These are phyloP conservation scores for Bovichtus variegatus DNA, from an alignment of 2,797 vertebrate genomes.

Conservation along the genomic window DNA sequence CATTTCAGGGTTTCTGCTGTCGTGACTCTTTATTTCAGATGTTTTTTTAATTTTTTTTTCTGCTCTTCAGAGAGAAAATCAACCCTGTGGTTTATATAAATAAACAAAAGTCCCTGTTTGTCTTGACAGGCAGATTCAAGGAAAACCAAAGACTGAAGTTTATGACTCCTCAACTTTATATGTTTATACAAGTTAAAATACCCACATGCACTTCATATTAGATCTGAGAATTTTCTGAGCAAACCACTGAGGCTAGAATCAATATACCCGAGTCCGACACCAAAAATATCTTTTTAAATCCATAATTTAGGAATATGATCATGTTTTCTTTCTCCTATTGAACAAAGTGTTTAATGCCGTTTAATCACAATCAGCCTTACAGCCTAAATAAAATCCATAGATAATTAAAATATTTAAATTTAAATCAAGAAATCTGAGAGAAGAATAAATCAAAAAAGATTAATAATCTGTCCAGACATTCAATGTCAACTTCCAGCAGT, in stretches of 20 bases:
- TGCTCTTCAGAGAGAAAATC: not conserved
- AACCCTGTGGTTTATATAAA: too few relatives aligned
- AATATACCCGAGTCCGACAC: not conserved
- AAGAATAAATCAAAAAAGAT: not conserved
- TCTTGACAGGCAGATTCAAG: not conserved
- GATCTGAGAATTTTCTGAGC: not conserved
- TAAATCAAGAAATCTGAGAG: not conserved
- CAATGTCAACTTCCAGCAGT: too few relatives aligned
- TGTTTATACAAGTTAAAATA: too few relatives aligned
- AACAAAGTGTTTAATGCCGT: not conserved
- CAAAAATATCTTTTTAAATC: not conserved
- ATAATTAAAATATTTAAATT: too few relatives aligned
- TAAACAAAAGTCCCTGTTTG: not conserved
- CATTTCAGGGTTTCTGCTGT: slow-evolving; percentile 78
- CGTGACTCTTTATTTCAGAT: slow-evolving; percentile 43
- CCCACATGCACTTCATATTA: too few relatives aligned
- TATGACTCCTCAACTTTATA: not conserved
- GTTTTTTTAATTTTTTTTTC: too few relatives aligned
- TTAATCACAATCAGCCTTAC: not conserved
- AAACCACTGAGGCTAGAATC: not conserved
- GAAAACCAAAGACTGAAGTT: not conserved
- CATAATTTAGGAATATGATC: not conserved
- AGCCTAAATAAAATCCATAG: not conserved
- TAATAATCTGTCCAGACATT: too few relatives aligned
- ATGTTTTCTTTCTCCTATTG: not conserved